Evolutionary conservation across 1,140 invertebrate genomes (phyloP).

Genomic region (Drosophila obscura): DNA sequence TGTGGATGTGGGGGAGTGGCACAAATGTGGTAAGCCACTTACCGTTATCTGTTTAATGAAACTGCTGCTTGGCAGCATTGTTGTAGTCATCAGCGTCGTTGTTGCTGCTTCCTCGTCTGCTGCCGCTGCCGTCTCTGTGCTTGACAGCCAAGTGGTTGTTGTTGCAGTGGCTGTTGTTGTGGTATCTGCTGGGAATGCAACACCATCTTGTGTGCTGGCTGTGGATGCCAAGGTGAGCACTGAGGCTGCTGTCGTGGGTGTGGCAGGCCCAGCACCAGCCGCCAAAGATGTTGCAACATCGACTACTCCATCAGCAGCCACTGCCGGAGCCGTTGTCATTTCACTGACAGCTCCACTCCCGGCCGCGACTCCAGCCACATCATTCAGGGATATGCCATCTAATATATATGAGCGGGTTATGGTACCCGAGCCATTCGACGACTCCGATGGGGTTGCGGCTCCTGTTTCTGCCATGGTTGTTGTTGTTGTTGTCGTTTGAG

Average conservation of each 20-base stretch:
- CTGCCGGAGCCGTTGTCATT: constrained; percentile 14
- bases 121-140: constrained; percentile 28
- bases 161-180: constrained; percentile 35
- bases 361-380: constrained; percentile 24
- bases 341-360: constrained; percentile 33
- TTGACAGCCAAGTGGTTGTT: constrained; percentile 21
- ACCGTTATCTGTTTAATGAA: constrained; percentile 83
- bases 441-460: constrained; percentile 27
- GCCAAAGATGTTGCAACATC: constrained; percentile 28
- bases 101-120: constrained; percentile 27
- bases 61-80: constrained; percentile 72
- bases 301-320: constrained; percentile 12
- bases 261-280: background rate
- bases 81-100: constrained; percentile 57
- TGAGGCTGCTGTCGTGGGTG: constrained; percentile 18
- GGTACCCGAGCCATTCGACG: constrained; percentile 53
- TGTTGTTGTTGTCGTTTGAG: constrained; percentile 24
- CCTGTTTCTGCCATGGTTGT: constrained; percentile 23
- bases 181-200: constrained; percentile 18
- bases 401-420: constrained; percentile 76
- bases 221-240: constrained; percentile 22
- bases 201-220: constrained; percentile 15
- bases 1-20: constrained; percentile 13
- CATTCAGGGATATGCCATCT: constrained; percentile 72
- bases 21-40: constrained; percentile 71